Base-by-base conservation (phyloP, 2,888 invertebrate genomes). In the Portevinia maculata region DNA sequence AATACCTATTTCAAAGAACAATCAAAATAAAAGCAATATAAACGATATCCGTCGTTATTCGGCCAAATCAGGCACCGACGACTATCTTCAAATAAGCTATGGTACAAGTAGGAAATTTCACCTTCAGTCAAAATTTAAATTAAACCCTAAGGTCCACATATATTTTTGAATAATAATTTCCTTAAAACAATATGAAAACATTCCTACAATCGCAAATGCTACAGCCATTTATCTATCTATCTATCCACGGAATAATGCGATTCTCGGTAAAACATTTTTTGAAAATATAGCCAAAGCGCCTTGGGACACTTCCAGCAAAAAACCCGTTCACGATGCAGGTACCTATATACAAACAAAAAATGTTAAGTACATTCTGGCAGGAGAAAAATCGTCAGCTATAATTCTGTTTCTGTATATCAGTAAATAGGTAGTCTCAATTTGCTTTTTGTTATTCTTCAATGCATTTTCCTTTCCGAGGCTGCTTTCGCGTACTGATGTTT, bases 271-370 rank as follows among this genome's bases (percentile, higher is more conserved):
- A 30, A 30, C 30, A 52, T 32, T 15, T 15, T 52, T 13, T 19
- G 52, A 34, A 21, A 34, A 34, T 21, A 55, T 13, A 32, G 34
- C 37, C 37, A 21, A 37, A 55, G 55, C 21, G 37, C 55, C 37
- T 8, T 13, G 55, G 55, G 55, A 37, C 13, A 21, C 55, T 37
- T 55, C n/a, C 37, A 55, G 55, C 15, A 52, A 37, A n/a, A 37
- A 55, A 55, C 55, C 37, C 55, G 34, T 55, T 55, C 53, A 11
- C 21, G 15, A 24, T 13, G 28, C 24, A n/a, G 19, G 1, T 30
- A 8, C 30, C 6, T 5, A 37, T 6, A 13, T n/a, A 30, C 28
- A 28, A 30, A 9, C 5, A 30, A 30, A 28, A 39, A 52, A 28
- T 48, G 24, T 48, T 11, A 21, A 24, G 48, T 28, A 46, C 19